Conservation (phyloP, 2,113 vertebrate genomes). For the Psilopsiagon aurifrons region DNA sequence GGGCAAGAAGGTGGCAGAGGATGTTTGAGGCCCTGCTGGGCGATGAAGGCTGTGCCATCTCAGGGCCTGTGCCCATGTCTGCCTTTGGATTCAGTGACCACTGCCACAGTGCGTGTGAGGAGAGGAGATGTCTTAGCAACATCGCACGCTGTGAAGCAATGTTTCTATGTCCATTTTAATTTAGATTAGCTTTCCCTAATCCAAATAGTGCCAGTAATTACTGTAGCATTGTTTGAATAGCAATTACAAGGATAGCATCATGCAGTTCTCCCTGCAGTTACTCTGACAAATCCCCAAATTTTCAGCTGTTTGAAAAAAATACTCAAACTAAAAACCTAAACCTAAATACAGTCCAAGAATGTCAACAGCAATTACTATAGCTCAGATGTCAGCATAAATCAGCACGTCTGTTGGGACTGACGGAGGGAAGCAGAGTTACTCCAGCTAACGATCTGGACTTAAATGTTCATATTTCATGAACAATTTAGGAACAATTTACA, state of each 20-base stretch:
- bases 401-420: background rate
- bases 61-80: rapidly evolving
- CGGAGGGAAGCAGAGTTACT: background rate
- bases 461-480: background rate
- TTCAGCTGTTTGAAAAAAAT: background rate
- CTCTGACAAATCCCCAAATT: background rate
- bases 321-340: background rate
- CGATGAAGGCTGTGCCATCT: rapidly evolving
- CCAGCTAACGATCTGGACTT: background rate
- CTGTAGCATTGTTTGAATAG: background rate
- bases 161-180: background rate
- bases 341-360: background rate
- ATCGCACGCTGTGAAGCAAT: background rate
- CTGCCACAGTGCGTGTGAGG: background rate
- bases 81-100: rapidly evolving
- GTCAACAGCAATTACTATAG: background rate
- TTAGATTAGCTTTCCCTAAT: background rate
- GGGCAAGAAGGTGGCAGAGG: rapidly evolving
- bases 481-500: background rate
- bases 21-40: rapidly evolving
- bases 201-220: background rate
- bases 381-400: background rate
- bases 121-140: background rate
- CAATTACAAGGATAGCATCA: background rate
- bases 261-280: background rate